Evolutionary conservation across 2,888 invertebrate genomes (phyloP).

Genomic region (Lordiphosa fenestrarum): DNA sequence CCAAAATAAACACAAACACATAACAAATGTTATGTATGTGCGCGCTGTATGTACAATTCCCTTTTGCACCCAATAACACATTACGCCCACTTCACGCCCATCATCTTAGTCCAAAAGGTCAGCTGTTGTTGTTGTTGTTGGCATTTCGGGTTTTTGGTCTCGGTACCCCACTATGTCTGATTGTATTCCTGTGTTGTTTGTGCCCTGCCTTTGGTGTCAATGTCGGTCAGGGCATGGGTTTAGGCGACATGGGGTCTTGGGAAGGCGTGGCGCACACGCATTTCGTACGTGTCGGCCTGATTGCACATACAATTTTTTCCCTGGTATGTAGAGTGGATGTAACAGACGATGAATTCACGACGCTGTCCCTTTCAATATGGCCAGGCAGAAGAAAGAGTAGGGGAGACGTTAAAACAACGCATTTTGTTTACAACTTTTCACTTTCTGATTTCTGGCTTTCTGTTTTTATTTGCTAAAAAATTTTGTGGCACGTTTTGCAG

Average conservation of each 20-base stretch:
- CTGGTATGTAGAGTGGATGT: constrained; percentile 16
- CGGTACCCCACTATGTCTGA: too few species aligned
- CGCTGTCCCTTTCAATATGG: constrained; percentile 30
- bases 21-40: constrained; percentile 52
- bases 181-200: constrained; percentile 43
- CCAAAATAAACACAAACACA: constrained; percentile 52
- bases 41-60: constrained; percentile 17
- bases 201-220: constrained; percentile 38
- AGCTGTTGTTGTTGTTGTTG: constrained; percentile 37
- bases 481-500: constrained; percentile 14
- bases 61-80: constrained; percentile 15
- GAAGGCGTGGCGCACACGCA: constrained; percentile 46
- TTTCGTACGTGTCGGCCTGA: constrained; percentile 67
- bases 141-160: constrained; percentile 42
- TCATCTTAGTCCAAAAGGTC: constrained; percentile 58
- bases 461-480: constrained; percentile 45
- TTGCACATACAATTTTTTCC: constrained; percentile 63
- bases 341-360: constrained; percentile 7
- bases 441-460: constrained; percentile 60
- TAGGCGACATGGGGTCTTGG: background rate
- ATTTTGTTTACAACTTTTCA: constrained; percentile 72
- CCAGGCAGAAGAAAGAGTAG: background rate
- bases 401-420: constrained; percentile 60
- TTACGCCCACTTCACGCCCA: constrained; percentile 23
- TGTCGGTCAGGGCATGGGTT: constrained; percentile 38